Conservation (phyloP, 2,113 vertebrate species). For the Catagonus wagneri region DNA sequence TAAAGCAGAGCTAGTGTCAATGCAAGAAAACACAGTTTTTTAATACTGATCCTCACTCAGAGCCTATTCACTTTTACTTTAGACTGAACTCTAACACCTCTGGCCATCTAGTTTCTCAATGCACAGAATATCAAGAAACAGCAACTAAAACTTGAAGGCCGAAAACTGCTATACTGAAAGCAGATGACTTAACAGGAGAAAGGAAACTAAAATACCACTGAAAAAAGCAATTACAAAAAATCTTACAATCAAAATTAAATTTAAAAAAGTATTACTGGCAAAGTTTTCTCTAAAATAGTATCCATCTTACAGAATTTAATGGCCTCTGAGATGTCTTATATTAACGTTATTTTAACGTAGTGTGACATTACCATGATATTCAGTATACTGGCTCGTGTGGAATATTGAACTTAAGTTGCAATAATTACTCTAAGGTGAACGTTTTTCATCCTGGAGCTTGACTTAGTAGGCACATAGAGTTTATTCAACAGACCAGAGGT, state of each 20-base stretch:
- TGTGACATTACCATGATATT: neutral
- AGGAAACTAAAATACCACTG: neutral
- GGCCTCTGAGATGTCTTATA: neutral
- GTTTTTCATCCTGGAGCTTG: neutral
- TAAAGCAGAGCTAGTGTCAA: neutral
- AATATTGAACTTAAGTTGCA: neutral
- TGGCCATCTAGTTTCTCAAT: neutral
- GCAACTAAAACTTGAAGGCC: constrained; percentile 15
- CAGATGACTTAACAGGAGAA: constrained; percentile 14
- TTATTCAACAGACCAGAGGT: neutral
- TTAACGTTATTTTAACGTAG: neutral
- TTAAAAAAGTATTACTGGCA: neutral
- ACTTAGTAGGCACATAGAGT: neutral
- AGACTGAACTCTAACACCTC: neutral
- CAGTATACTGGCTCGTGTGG: neutral
- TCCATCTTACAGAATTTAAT: constrained; percentile 20
- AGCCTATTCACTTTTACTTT: neutral
- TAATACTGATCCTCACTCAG: neutral
- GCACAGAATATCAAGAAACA: neutral
- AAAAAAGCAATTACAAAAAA: neutral
- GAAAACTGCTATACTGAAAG: neutral
- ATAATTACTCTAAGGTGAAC: neutral
- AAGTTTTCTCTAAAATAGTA: constrained; percentile 8
- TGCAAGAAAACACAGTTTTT: neutral
- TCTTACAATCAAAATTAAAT: constrained; percentile 41